Base-by-base conservation (phyloP, 2,113 vertebrate species). In the Coturnix japonica region DNA sequence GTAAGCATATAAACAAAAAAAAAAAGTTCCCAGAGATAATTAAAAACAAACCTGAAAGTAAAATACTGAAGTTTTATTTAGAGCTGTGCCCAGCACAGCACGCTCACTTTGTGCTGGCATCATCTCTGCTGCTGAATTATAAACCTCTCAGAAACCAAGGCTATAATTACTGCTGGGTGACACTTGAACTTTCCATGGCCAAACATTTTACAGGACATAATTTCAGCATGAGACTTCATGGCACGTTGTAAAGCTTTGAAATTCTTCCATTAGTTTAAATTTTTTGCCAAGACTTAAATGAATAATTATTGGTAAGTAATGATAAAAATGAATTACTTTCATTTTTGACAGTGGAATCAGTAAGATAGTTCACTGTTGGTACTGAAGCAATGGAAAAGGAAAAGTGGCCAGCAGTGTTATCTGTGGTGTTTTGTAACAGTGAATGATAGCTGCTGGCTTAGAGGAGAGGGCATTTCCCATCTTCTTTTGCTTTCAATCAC, bases 61-160 rank as follows among this genome's bases (percentile, higher is more conserved):
- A 78, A 86, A 75, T 60, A 65, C 2, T 26, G 39, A 61, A 35
- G 31, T 21, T 54, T 83, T 72, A 70, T 87, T 66, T 61, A 54
- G 74, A 88, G 10, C 41, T 3, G 2, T 53, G 30, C 9, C 44
- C 43, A 21, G 67, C 33, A 57, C 6, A 43, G 41, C 25, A 31
- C 8, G 72, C 30, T 75, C 35, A 66, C 35, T 20, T 93, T 57
- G n/a, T 17, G 31, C 64, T 85, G 84, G 84, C 74, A 80, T 74
- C 46, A 6, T n/a, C 49, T 85, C 69, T 67, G 72, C 81, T 80
- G 72, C 69, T 95, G 93, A 95, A 74, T 93, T 95, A 96, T 90
- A 93, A 94, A 94, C 94, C 78, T 92, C 75, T 95, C 94, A 89
- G 60, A 94, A 96, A 89, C 51, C 75, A 89, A 89, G 72, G 75